Base-by-base conservation (phyloP, 2,113 vertebrate genomes). In the Myotis lucifugus region DNA sequence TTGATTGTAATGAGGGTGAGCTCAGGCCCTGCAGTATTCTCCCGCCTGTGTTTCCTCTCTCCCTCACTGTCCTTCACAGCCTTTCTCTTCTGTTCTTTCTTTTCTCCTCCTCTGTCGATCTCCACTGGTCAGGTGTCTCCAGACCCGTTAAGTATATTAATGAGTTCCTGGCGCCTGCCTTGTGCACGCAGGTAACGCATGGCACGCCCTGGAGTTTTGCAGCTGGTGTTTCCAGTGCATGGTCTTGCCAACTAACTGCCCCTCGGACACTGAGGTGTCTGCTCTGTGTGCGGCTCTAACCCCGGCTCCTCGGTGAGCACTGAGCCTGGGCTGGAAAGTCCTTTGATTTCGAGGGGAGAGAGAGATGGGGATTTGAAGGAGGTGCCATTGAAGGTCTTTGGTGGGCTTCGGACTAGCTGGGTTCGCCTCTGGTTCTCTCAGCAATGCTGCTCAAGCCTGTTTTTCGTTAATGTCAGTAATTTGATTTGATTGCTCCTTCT, bases 61-160 rank as follows among this genome's bases (percentile, higher is more conserved):
- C 72, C 2, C 54, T 94, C 90, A 19, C 40, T 67, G 5, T 85
- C 85, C 61, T 85, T 70, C 77, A 21, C 73, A 40, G 21, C 88
- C 90, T 92, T 94, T 66, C 94, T 97, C 59, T 97, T 96, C 70
- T 89, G 90, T 83, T 81, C 42, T 94, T 97, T 94, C 42, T 94
- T 97, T 94, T 85, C 74, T 76, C 88, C 85, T 97, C 96, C 66
- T 96, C 81, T 94, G 85, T 97, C 93, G 56, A 4, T 97, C 96
- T 97, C 98, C 96, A 97, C 98, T 98, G 97, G 98, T 98, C 98
- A 99, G 99, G 99, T 98, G 99, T 99, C 98, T 99, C 99, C 99
- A 99, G 99, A 98, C 99, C 99, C 86, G 99, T 99, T 98, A 99
- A 99, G 98, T 99, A 99, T 99, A 96, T 99, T 98, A 99, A 99